Percentiles rank a stretch among this genome's conserved stretches.
phyloP scores from a whole-genome alignment of 2,797 vertebrate species.

The Enteromius treurensis region DNA sequence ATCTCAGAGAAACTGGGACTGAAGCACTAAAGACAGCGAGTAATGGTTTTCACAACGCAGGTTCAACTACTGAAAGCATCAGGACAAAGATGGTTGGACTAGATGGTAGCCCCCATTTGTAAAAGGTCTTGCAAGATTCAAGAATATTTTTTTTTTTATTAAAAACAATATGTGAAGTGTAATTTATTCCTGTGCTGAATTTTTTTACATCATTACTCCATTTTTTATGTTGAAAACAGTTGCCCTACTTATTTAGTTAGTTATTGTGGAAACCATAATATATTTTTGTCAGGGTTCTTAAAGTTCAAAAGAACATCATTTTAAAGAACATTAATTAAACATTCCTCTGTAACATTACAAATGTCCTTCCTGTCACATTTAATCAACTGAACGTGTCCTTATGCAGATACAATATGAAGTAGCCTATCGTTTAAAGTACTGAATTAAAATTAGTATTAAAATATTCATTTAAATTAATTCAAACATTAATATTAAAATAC shows the following conservation, averaged over 20 bases:
- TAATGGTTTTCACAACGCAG: not conserved
- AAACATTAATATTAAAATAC: not conserved
- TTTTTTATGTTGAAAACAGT: not conserved
- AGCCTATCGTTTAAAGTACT: not conserved
- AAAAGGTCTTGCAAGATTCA: not conserved
- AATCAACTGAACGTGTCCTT: not conserved
- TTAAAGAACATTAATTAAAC: not conserved
- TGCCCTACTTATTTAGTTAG: not conserved
- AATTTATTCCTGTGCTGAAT: not conserved
- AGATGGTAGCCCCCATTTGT: not conserved
- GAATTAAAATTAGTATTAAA: not conserved
- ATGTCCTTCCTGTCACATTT: not conserved
- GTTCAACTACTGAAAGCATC: not conserved
- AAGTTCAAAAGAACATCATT: not conserved
- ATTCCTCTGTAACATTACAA: not conserved
- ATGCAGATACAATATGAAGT: not conserved
- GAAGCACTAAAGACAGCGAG: slow-evolving; percentile 14
- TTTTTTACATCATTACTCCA: not conserved
- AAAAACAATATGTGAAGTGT: not conserved
- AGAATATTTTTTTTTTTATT: too few relatives aligned
- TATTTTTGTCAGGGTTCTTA: not conserved
- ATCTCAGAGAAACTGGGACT: slow-evolving; percentile 8
- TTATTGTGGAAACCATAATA: not conserved
- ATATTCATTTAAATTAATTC: not conserved
- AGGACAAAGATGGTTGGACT: not conserved